Percentiles rank a stretch among this genome's conserved stretches.
phyloP scores from a whole-genome alignment of 2,888 invertebrate species.

The Chrysomela aeneicollis region DNA sequence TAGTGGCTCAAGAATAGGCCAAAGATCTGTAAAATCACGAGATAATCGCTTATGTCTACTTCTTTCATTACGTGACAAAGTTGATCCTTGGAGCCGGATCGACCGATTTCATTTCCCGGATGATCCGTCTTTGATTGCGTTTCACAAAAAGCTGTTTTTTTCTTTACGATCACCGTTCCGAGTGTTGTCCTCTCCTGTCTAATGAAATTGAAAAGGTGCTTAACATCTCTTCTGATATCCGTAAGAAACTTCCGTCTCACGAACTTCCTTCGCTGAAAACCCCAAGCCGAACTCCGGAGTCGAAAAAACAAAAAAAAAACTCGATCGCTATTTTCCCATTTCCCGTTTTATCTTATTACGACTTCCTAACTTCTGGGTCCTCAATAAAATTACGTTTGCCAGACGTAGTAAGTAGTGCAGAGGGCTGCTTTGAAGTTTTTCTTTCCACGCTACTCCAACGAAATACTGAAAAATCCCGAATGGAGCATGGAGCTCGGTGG shows the following conservation, averaged over 20 bases:
- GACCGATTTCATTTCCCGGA: too few species aligned
- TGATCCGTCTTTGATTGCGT: too few species aligned
- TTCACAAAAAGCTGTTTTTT: too few species aligned
- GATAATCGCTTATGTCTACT: too few species aligned
- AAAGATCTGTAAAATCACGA: too few species aligned
- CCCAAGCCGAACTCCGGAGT: not conserved
- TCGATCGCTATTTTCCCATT: not conserved
- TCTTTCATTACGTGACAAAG: too few species aligned
- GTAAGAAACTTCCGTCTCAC: not conserved
- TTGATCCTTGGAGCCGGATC: too few species aligned
- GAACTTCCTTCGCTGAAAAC: not conserved
- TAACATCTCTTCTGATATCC: not conserved
- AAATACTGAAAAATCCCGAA: not conserved
- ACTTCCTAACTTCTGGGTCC: conserved; percentile 2
- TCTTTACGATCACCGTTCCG: too few species aligned
- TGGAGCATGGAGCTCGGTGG: not conserved
- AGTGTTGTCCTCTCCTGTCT: too few species aligned
- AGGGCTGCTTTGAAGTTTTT: not conserved
- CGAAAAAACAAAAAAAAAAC: not conserved
- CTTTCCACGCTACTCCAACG: not conserved
- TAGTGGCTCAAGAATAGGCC: too few species aligned
- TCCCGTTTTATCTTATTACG: conserved; percentile 1
- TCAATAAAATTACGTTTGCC: conserved; percentile 7
- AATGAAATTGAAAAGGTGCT: not conserved
- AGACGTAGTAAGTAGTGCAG: not conserved